A percentile compares a stretch with the other conserved stretches of the same genome.
These are phyloP conservation scores for Hylaeus anthracinus DNA, from an alignment of 1,140 invertebrate species.

Conservation along the genomic window DNA sequence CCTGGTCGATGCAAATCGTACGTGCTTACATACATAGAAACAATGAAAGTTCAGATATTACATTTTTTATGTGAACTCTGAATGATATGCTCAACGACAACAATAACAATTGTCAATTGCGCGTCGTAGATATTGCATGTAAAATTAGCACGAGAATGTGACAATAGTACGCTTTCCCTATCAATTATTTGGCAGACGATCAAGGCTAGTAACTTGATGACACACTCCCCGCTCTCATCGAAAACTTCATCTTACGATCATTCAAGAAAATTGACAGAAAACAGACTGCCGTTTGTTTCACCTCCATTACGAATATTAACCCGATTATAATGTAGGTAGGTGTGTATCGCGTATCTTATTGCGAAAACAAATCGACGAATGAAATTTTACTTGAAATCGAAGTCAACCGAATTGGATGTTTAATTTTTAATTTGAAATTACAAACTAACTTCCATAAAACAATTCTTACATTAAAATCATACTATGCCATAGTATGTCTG, in stretches of 20 bases:
- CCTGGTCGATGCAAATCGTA: too few species aligned
- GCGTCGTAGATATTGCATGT: conserved; percentile 47
- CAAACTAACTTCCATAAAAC: background rate
- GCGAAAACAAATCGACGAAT: background rate
- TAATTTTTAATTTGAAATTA: background rate
- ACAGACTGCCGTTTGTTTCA: background rate
- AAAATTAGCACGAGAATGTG: conserved; percentile 65
- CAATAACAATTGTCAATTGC: conserved; percentile 57
- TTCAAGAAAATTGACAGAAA: conserved; percentile 55
- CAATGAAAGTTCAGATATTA: background rate
- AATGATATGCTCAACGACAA: conserved; percentile 36
- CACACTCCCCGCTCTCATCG: conserved; percentile 48
- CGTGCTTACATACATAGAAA: too few species aligned
- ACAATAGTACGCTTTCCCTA: conserved; percentile 73
- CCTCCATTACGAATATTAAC: background rate
- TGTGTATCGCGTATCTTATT: background rate
- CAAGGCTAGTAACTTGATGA: conserved; percentile 77
- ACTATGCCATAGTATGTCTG: background rate
- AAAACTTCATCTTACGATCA: conserved; percentile 51
- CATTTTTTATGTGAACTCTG: background rate
- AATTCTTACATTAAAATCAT: background rate
- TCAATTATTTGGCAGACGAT: conserved; percentile 76
- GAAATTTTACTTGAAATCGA: background rate
- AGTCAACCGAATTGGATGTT: background rate
- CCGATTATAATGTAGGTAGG: background rate